phyloP scores from a whole-genome alignment of 2,113 vertebrate genomes.

The Sapayoa aenigma region DNA sequence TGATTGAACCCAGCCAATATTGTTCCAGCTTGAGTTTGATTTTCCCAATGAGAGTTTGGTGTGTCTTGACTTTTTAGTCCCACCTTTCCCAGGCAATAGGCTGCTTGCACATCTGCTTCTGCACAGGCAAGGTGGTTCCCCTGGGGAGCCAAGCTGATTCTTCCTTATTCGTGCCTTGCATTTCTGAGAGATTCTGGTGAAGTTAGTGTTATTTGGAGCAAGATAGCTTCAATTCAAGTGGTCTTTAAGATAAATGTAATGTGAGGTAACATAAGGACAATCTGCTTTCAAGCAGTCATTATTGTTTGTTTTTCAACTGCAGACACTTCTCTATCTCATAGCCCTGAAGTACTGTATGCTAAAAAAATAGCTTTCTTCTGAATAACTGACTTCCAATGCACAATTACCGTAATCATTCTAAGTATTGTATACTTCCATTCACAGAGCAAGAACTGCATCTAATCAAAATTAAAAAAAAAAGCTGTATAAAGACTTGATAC shows the following conservation, averaged over 20 bases:
- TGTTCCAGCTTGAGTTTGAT: neutral
- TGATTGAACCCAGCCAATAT: neutral
- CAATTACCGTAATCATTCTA: neutral
- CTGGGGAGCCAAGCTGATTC: neutral
- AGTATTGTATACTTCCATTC: neutral
- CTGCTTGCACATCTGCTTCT: neutral
- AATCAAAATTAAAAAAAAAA: slow-evolving; percentile 28
- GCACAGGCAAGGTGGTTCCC: neutral
- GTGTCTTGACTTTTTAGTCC: neutral
- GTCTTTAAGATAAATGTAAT: neutral
- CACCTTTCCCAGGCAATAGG: neutral
- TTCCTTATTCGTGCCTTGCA: neutral
- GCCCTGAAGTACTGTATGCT: neutral
- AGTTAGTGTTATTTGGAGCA: neutral
- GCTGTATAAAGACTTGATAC: neutral
- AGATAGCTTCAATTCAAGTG: neutral
- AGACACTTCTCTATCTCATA: neutral
- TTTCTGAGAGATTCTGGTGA: neutral
- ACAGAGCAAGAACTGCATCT: neutral
- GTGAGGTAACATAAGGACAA: neutral
- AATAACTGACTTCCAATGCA: neutral
- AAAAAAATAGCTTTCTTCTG: neutral
- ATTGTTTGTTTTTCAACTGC: neutral
- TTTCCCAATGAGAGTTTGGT: neutral
- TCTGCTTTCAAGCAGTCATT: neutral